Conservation (phyloP, 23 tunicate genomes). For the Halocynthia roretzi region DNA sequence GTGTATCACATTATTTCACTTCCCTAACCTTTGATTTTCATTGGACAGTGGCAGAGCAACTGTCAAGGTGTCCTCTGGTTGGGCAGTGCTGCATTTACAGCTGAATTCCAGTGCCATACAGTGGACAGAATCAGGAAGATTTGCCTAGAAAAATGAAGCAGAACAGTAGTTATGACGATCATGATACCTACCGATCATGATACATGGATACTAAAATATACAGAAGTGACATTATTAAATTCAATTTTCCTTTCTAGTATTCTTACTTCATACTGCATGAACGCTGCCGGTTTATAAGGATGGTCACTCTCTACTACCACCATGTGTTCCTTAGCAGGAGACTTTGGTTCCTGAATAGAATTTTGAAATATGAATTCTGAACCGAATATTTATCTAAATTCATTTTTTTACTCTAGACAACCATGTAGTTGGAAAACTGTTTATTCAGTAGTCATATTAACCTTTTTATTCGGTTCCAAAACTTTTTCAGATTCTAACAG, state of each 20-base stretch:
- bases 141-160: conserved; percentile 30
- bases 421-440: too few species aligned
- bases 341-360: too few species aligned
- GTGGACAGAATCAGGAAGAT: conserved; percentile 46
- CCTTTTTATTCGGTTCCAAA: too few species aligned
- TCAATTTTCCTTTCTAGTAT: too few species aligned
- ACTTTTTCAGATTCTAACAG: too few species aligned
- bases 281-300: conserved; percentile 55
- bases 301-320: conserved; percentile 62
- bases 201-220: background rate
- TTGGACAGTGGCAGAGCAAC: background rate
- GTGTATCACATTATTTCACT: too few species aligned
- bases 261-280: conserved; percentile 42
- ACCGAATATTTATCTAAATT: too few species aligned
- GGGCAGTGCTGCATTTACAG: conserved; percentile 49
- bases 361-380: too few species aligned
- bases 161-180: background rate
- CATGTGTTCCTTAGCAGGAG: background rate
- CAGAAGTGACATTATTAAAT: too few species aligned
- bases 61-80: conserved; percentile 54
- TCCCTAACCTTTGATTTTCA: too few species aligned
- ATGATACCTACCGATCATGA: background rate
- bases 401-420: too few species aligned
- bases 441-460: too few species aligned
- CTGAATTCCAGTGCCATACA: conserved; percentile 59